Evolutionary conservation across 2,113 vertebrate species (phyloP).

Genomic region (Climacteris rufus): DNA sequence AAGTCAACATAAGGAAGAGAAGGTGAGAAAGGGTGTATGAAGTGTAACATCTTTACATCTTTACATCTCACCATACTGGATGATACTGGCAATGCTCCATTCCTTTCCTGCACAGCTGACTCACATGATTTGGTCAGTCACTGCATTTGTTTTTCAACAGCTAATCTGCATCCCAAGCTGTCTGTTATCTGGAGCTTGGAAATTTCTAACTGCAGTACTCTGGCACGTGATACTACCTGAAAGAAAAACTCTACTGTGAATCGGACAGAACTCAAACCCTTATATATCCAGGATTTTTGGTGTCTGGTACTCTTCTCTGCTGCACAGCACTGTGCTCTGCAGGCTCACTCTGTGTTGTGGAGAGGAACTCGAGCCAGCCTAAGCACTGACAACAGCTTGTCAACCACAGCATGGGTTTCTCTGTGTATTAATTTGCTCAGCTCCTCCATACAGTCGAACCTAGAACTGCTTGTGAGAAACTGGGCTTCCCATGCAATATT

Average conservation of each 20-base stretch:
- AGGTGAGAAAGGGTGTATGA: neutral
- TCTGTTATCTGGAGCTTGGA: neutral
- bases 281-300: rapidly evolving
- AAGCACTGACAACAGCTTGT: neutral
- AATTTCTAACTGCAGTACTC: neutral
- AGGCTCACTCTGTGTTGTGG: rapidly evolving
- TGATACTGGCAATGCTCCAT: neutral
- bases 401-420: neutral
- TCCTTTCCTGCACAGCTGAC: neutral
- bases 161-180: neutral
- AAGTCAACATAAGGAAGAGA: neutral
- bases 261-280: neutral
- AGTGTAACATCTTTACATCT: neutral
- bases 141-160: neutral
- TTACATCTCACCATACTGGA: neutral
- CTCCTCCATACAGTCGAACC: neutral
- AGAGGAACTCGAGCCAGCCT: neutral
- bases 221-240: rapidly evolving
- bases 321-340: neutral
- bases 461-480: neutral
- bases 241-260: neutral
- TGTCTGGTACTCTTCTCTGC: neutral
- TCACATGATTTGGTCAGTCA: neutral
- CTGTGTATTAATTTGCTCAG: neutral
- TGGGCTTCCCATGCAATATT: neutral